Base-by-base conservation (phyloP, 2,888 invertebrate genomes). In the Seira musarum region DNA sequence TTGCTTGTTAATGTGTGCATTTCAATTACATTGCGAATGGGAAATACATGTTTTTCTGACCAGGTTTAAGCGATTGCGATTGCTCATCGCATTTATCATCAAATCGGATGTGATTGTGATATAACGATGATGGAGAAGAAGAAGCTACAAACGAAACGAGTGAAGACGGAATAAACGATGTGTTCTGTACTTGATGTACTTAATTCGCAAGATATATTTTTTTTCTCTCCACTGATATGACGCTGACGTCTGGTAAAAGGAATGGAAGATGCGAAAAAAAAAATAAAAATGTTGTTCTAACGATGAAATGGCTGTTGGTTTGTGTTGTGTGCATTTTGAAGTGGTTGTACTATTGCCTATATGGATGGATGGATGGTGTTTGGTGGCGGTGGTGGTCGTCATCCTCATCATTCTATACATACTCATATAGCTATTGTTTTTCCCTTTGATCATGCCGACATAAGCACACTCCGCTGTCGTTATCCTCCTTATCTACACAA, bases 381-480 rank as follows among this genome's bases (percentile, higher is more conserved):
- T 78, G 61, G 77, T 66, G n/a, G 65, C 65, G 30, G 69, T 72
- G 68, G 65, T 71, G 66, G 74, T 60, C 60, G 60, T 22, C 22
- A 22, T 60, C 60, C 21, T 30, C 30, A 30, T 30, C 30, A 30
- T 30, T 8, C 30, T n/a, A n/a, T n/a, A n/a, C 30, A 30, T 67
- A 74, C 74, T 69, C 64, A 60, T n/a, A n/a, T 60, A 53, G 73
- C 74, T 71, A 82, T 80, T 80, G 80, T 78, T 81, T 30, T 76
- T 78, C 67, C 72, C 77, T 83, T 83, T 83, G 83, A 83, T 80
- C 76, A 64, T 77, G 73, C 83, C 83, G 83, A 70, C 83, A 64
- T 70, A 75, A 80, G 75, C 75, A 82, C 79, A 82, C 73, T 80
- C 75, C 82, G 75, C 76, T 77, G 81, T 81, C 81, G 81, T 81